Conservation (phyloP, 1,140 invertebrate genomes). For the Saccostrea echinata region DNA sequence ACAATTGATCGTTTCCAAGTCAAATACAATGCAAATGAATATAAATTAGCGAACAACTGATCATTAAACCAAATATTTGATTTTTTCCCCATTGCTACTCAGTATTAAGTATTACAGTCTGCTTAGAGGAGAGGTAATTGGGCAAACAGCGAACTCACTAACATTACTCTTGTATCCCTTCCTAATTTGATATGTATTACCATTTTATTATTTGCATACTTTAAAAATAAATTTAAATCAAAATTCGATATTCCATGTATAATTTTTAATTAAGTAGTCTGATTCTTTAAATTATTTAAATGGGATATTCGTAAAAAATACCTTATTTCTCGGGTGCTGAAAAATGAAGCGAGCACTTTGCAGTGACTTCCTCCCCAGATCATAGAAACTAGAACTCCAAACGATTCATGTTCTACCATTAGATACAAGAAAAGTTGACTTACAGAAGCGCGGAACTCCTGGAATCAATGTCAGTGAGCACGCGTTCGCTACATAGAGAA, state of each 20-base stretch:
- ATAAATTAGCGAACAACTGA: conserved; percentile 1
- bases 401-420: not conserved
- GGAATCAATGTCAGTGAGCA: conserved; percentile 16
- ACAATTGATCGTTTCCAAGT: conserved; percentile 27
- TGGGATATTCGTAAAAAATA: not conserved
- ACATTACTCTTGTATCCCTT: too few relatives aligned
- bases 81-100: not conserved
- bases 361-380: not conserved
- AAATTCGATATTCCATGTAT: too few relatives aligned
- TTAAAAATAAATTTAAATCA: too few relatives aligned
- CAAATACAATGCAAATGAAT: conserved; percentile 13
- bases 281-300: too few relatives aligned
- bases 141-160: too few relatives aligned
- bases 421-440: not conserved
- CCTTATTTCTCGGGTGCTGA: conserved; percentile 7
- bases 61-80: conserved; percentile 13
- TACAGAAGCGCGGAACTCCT: not conserved
- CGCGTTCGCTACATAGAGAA: not conserved
- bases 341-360: not conserved
- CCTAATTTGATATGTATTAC: too few relatives aligned
- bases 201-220: too few relatives aligned
- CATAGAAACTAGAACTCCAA: not conserved
- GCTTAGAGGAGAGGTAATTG: too few relatives aligned
- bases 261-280: too few relatives aligned
- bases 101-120: not conserved